These are phyloP conservation scores for Lytechinus variegatus DNA, from an alignment of 35 echinoderm and acorn worm genomes.

Conservation along the genomic window DNA sequence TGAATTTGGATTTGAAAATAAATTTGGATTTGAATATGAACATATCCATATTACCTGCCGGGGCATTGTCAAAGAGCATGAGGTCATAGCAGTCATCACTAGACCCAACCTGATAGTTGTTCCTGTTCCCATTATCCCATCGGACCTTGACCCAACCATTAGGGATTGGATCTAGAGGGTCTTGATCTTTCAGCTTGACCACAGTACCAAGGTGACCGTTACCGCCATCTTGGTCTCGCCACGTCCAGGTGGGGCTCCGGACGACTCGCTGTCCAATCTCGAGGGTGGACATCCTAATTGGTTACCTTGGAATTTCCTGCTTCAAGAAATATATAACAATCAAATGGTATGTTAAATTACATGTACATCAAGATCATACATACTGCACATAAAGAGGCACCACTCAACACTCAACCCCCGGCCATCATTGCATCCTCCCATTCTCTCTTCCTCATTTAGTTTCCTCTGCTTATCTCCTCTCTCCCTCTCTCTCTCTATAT, in stretches of 20 bases:
- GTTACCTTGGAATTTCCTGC: too few relatives aligned
- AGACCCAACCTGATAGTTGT: constrained; percentile 85
- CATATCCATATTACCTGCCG: constrained; percentile 62
- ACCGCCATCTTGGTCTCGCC: constrained; percentile 87
- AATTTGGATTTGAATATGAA: too few relatives aligned
- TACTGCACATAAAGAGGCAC: too few relatives aligned
- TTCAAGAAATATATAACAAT: too few relatives aligned
- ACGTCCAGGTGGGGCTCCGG: constrained; percentile 86
- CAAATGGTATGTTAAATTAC: too few relatives aligned
- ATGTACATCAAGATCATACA: too few relatives aligned
- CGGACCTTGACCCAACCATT: constrained; percentile 83
- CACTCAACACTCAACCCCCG: too few relatives aligned
- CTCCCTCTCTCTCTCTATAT: too few relatives aligned
- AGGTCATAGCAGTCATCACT: constrained; percentile 71
- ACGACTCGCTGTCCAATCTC: constrained; percentile 81
- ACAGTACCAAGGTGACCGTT: constrained; percentile 88
- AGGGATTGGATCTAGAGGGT: constrained; percentile 54
- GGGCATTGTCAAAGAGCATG: constrained; percentile 86
- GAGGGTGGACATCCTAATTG: background rate
- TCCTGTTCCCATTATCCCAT: constrained; percentile 91
- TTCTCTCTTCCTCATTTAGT: too few relatives aligned
- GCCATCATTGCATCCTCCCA: too few relatives aligned
- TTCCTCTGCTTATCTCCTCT: too few relatives aligned
- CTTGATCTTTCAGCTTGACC: constrained; percentile 64
- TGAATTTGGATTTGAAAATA: too few relatives aligned